Conservation (phyloP, 2,113 vertebrate species). For the Kobus ellipsiprymnus region DNA sequence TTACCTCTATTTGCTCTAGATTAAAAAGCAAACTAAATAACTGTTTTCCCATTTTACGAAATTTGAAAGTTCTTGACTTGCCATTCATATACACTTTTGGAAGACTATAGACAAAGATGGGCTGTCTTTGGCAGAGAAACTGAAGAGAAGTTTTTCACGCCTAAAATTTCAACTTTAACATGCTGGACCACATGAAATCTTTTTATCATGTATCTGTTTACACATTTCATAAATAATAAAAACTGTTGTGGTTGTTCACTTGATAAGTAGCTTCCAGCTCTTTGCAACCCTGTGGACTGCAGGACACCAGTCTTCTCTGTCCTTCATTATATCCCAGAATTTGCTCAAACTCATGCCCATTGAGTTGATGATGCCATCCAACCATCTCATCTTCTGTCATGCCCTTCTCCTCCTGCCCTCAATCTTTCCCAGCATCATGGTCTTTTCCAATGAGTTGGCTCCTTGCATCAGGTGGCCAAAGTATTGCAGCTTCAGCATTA, state of each 20-base stretch:
- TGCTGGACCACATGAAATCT: background rate
- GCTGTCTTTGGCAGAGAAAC: background rate
- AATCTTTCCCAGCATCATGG: background rate
- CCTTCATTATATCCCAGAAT: background rate
- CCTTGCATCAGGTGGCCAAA: background rate
- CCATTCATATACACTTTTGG: background rate
- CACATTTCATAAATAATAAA: background rate
- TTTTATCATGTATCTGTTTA: background rate
- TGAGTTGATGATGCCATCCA: background rate
- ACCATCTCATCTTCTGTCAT: background rate
- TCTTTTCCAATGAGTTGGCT: background rate
- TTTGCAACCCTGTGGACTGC: background rate
- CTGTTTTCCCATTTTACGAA: background rate
- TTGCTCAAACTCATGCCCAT: background rate
- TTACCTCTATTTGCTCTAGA: background rate
- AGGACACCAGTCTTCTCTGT: background rate
- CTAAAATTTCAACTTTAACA: background rate
- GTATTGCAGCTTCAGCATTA: background rate
- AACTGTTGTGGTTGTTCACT: background rate
- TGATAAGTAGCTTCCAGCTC: background rate
- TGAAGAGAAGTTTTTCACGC: background rate
- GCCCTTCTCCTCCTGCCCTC: background rate
- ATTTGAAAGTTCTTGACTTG: background rate
- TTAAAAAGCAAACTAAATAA: background rate
- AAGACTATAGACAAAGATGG: background rate